Conservation (phyloP, 2,113 vertebrate species). For the Triplophysa tibetana region DNA sequence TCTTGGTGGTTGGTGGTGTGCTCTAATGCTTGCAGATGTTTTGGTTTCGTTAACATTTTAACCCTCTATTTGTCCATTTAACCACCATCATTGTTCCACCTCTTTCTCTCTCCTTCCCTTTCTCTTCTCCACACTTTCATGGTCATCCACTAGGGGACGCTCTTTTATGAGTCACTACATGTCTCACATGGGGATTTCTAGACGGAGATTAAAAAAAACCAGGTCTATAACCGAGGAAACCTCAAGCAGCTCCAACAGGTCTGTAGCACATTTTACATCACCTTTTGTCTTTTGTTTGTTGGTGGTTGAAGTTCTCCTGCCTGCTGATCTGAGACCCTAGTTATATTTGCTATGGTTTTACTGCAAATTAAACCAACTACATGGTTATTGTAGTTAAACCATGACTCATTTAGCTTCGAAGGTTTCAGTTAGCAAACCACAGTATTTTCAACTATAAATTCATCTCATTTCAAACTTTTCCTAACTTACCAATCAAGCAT, state of each 20-base stretch:
- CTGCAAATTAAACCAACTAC: too few relatives aligned
- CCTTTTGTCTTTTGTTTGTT: conserved; percentile 10
- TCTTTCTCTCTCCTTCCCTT: conserved; percentile 37
- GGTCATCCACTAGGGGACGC: conserved; percentile 66
- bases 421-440: background rate
- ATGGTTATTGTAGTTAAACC: too few relatives aligned
- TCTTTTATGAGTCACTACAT: conserved; percentile 78
- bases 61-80: conserved; percentile 49
- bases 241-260: conserved; percentile 65
- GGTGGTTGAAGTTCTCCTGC: conserved; percentile 14
- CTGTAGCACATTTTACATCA: conserved; percentile 58
- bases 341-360: too few relatives aligned
- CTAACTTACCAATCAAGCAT: conserved; percentile 33
- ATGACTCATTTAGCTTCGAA: background rate
- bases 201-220: conserved; percentile 73
- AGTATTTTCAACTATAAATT: conserved; percentile 31
- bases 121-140: conserved; percentile 27
- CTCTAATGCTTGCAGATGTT: conserved; percentile 44
- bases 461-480: conserved; percentile 30
- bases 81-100: conserved; percentile 51
- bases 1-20: conserved; percentile 24
- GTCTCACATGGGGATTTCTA: conserved; percentile 71
- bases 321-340: conserved; percentile 1
- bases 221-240: conserved; percentile 68
- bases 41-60: conserved; percentile 43